Base-by-base conservation (phyloP, 1,140 invertebrate species). In the Drosophila bipectinata region DNA sequence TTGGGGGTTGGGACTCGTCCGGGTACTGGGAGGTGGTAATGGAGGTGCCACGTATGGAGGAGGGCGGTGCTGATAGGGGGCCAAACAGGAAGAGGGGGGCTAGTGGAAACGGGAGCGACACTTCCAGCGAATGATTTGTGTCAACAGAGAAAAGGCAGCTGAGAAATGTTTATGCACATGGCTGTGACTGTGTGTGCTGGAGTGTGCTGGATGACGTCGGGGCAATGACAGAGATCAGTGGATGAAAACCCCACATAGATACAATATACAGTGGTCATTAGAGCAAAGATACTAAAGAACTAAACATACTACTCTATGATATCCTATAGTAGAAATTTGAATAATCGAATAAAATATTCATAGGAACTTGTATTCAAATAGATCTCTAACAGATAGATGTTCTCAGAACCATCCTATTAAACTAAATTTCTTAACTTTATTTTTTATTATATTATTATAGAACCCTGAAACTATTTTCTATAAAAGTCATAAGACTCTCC, bases 71-170 rank as follows among this genome's bases (percentile, higher is more conserved):
- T 9, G 8, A 10, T 10, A 3, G 32, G 32, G 32, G 32, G 28
- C 28, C 32, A 3, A 30, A 51, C 48, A 77, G 61, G 54, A 54
- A 45, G 34, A 55, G 68, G 57, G 21, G 18, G 39, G 21, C 37
- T 37, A 66, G 61, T 74, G 66, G 39, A 72, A 77, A 77, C 51
- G 75, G 62, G 79, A 55, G 62, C 57, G 63, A 59, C 79, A 82
- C 79, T 82, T 83, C 64, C 71, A 83, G 72, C 80, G 76, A 83
- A 84, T 84, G 80, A 83, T 84, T 83, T 83, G 80, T 83, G 80
- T 83, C 80, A 83, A 83, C 80, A 79, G 76, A 75, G 63, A 69
- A 57, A 72, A 67, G 79, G 66, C 72, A 84, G 56, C 80, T 77
- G 72, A 74, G 73, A 75, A 75, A 75, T 75, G 72, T 76, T 66